Evolutionary conservation across 2,113 vertebrate species (phyloP).

Genomic region (Peucedramus taeniatus): DNA sequence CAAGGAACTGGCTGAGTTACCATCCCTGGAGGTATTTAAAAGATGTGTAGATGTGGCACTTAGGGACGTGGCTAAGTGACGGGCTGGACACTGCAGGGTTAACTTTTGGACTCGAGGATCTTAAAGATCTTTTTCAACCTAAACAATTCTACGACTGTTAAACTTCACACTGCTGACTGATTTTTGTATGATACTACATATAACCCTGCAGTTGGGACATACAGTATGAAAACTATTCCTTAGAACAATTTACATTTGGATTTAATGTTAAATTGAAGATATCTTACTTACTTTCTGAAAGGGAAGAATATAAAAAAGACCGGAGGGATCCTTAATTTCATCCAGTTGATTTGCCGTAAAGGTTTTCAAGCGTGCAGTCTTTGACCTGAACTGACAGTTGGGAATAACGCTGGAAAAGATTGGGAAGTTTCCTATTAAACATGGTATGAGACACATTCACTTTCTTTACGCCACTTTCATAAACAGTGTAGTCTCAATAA

Average conservation of each 20-base stretch:
- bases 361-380: conserved; percentile 94
- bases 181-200: not conserved
- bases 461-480: not conserved
- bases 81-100: not conserved
- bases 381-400: conserved; percentile 97
- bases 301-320: conserved; percentile 96
- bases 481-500: fast-evolving
- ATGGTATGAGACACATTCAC: not conserved
- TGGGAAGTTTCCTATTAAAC: not conserved
- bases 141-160: not conserved
- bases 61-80: not conserved
- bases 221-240: not conserved
- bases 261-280: not conserved
- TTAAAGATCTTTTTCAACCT: not conserved
- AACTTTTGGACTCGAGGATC: not conserved
- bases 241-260: not conserved
- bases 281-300: conserved; percentile 87
- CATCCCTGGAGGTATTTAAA: not conserved
- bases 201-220: not conserved
- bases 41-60: fast-evolving
- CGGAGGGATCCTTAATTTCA: conserved; percentile 97
- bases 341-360: conserved; percentile 97
- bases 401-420: conserved; percentile 86
- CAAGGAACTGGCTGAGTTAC: not conserved
- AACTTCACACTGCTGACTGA: not conserved